Evolutionary conservation across 2,113 vertebrate species (phyloP).

Genomic region (Neogale vison): DNA sequence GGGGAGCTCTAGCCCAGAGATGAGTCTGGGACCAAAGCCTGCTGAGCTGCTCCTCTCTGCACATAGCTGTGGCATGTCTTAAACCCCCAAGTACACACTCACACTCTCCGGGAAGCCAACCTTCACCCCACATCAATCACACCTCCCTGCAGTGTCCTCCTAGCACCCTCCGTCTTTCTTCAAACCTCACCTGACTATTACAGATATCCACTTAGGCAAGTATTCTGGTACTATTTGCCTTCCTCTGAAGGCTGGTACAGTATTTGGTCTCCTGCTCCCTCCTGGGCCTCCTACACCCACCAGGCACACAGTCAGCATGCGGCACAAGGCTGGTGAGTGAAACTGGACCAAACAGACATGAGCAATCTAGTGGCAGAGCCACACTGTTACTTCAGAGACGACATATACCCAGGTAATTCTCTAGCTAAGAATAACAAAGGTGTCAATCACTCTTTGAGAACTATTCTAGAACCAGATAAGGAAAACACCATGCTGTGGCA

Average conservation of each 20-base stretch:
- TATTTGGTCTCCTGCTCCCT: neutral
- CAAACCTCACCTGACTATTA: neutral
- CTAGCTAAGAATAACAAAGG: neutral
- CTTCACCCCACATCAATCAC: neutral
- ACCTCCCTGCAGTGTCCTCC: neutral
- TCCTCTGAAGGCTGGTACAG: neutral
- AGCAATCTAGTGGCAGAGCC: neutral
- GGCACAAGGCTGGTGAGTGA: neutral
- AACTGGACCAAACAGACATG: neutral
- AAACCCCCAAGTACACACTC: neutral
- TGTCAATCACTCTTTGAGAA: neutral
- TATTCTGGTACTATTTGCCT: neutral
- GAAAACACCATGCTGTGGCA: neutral
- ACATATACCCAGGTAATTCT: neutral
- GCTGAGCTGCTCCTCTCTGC: neutral
- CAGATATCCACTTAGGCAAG: neutral
- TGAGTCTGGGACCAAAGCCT: neutral
- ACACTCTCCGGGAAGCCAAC: neutral
- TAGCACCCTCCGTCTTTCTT: neutral
- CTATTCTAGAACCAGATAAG: neutral
- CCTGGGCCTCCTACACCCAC: neutral
- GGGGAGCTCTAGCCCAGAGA: neutral
- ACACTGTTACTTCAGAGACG: neutral
- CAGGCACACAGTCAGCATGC: neutral
- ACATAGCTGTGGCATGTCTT: neutral